phyloP scores from a whole-genome alignment of 2,113 vertebrate genomes.

The Numenius arquata region DNA sequence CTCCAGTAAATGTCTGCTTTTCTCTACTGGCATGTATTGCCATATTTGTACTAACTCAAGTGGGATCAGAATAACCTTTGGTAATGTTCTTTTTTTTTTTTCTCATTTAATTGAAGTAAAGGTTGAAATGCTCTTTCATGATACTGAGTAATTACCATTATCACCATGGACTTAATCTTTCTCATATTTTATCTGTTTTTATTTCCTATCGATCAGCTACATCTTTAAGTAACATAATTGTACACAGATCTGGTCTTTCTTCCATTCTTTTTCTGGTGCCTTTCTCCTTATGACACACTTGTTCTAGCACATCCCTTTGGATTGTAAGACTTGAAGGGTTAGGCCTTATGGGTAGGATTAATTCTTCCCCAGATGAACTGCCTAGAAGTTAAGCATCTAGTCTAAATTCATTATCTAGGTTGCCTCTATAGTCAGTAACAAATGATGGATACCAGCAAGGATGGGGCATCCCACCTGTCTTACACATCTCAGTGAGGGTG shows the following conservation, averaged over 20 bases:
- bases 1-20: neutral
- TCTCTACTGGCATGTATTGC: neutral
- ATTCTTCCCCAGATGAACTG: neutral
- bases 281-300: neutral
- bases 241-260: neutral
- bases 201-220: neutral
- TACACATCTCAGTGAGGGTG: neutral
- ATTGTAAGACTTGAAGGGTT: neutral
- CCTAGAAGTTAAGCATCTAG: neutral
- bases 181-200: neutral
- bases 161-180: neutral
- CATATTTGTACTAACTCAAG: neutral
- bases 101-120: neutral
- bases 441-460: neutral
- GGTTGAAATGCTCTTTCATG: neutral
- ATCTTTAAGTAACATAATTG: neutral
- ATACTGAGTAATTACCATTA: neutral
- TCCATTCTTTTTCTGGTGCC: neutral
- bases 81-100: neutral
- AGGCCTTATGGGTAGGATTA: neutral
- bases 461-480: rapidly evolving
- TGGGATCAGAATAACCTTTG: neutral
- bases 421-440: neutral
- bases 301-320: neutral
- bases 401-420: neutral